Conservation (phyloP, 2,113 vertebrate genomes). For the Coracopsis vasa region DNA sequence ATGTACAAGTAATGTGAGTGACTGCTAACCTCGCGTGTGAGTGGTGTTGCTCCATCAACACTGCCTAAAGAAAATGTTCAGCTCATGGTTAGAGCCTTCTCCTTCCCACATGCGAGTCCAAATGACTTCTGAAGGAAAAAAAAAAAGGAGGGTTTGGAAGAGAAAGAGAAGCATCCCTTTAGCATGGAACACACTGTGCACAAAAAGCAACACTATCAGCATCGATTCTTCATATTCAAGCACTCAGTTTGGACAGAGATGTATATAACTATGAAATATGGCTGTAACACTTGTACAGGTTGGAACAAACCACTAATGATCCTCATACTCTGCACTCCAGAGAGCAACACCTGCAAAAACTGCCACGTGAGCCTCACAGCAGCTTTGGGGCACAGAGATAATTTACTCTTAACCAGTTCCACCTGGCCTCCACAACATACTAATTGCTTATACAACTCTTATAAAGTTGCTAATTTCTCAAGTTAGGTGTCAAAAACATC, state of each 20-base stretch:
- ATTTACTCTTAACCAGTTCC: not conserved
- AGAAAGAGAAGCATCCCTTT: not conserved
- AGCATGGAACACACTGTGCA: not conserved
- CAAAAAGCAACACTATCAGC: not conserved
- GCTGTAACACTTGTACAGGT: not conserved
- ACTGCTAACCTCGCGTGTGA: not conserved
- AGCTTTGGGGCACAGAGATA: not conserved
- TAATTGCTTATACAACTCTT: not conserved
- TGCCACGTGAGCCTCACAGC: not conserved
- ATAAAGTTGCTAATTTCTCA: not conserved
- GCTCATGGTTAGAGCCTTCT: not conserved
- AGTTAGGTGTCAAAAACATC: not conserved
- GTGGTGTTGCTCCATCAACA: not conserved
- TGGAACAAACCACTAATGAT: not conserved
- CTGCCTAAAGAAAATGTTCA: not conserved
- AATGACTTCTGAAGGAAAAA: not conserved
- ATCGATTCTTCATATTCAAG: not conserved
- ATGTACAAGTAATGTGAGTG: not conserved
- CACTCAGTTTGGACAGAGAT: not conserved
- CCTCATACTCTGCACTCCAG: not conserved
- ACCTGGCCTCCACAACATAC: not conserved
- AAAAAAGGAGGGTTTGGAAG: not conserved
- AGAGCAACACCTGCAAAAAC: not conserved
- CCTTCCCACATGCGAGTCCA: not conserved
- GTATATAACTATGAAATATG: not conserved